Percentiles rank a stretch among this genome's conserved stretches.
Evolutionary conservation across 2,113 vertebrate genomes (phyloP).

Genomic region (Neolamprologus fasciatus): DNA sequence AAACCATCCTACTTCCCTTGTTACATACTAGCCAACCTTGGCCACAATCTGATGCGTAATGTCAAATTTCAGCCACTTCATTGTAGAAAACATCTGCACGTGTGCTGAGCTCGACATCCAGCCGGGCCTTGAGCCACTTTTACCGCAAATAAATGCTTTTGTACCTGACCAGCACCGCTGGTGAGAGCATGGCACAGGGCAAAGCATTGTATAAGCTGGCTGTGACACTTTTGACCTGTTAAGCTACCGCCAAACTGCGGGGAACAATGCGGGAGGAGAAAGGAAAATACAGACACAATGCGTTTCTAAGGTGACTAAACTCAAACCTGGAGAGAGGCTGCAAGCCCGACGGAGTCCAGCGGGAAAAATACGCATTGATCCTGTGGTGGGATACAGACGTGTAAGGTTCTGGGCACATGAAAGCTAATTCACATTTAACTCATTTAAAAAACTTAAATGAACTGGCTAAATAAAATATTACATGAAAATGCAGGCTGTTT

Average conservation of each 20-base stretch:
- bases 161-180: neutral
- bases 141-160: slow-evolving; percentile 2
- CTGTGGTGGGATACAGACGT: neutral
- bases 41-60: neutral
- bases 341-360: neutral
- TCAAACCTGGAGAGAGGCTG: slow-evolving; percentile 10
- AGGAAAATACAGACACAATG: slow-evolving; percentile 23
- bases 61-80: neutral
- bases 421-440: neutral
- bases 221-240: slow-evolving; percentile 46
- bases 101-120: neutral
- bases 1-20: neutral
- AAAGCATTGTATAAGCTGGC: slow-evolving; percentile 5
- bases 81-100: neutral
- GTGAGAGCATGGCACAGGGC: neutral
- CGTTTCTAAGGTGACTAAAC: slow-evolving; percentile 52
- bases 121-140: neutral
- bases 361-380: neutral
- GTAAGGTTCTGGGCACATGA: neutral
- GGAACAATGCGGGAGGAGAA: slow-evolving; percentile 15
- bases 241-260: slow-evolving; percentile 52
- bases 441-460: neutral
- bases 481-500: neutral
- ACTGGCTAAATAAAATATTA: neutral
- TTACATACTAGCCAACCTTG: neutral